Percentiles rank a stretch among this genome's conserved stretches.
Conservation (phyloP, 2,888 invertebrate genomes). For the Odontomyia ornata region DNA sequence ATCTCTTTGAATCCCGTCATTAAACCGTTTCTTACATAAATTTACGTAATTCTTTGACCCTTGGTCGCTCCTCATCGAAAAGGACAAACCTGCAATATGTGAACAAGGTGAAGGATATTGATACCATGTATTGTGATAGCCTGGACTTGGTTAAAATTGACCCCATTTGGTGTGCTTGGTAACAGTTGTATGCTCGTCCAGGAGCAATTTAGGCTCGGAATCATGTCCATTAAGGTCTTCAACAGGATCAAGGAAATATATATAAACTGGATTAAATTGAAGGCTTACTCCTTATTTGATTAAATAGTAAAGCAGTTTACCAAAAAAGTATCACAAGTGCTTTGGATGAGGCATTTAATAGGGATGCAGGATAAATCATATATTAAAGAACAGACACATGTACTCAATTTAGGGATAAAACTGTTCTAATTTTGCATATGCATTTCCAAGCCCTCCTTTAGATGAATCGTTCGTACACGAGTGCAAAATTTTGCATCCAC, state of each 20-base stretch:
- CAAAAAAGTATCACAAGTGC: background rate
- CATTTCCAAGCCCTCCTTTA: too few relatives aligned
- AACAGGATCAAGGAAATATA: background rate
- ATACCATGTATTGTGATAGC: background rate
- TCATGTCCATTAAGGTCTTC: background rate
- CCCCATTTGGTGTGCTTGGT: too few relatives aligned
- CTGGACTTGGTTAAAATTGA: too few relatives aligned
- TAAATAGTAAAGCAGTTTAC: constrained; percentile 46
- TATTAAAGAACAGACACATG: too few relatives aligned
- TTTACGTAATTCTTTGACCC: too few relatives aligned
- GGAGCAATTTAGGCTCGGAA: background rate
- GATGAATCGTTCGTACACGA: too few relatives aligned
- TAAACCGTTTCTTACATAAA: too few relatives aligned
- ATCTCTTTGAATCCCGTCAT: too few relatives aligned
- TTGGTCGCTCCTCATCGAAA: background rate
- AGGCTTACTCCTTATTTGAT: constrained; percentile 47
- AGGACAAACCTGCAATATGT: background rate
- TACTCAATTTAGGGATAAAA: too few relatives aligned
- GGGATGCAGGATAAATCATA: too few relatives aligned
- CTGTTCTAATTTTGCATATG: too few relatives aligned
- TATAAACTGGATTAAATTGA: constrained; percentile 25
- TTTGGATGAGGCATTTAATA: background rate
- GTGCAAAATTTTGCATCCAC: too few relatives aligned
- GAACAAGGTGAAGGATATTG: constrained; percentile 12
- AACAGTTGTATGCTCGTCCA: background rate